Conservation (phyloP, 2,888 invertebrate species). For the Leucozona laternaria region DNA sequence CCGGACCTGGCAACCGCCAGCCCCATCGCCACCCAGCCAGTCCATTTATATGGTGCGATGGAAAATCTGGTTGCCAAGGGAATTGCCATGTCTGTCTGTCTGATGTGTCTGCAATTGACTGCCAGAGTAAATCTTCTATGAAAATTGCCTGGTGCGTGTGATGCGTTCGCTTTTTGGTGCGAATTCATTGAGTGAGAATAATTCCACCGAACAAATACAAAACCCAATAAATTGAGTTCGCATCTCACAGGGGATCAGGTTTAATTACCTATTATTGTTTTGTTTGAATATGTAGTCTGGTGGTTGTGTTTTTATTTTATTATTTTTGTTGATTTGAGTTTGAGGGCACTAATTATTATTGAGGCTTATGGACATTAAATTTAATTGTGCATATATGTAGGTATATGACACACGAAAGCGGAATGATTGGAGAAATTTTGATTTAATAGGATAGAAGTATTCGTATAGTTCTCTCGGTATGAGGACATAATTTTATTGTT, state of each 20-base stretch:
- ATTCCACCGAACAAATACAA: conserved; percentile 69
- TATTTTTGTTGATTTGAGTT: background rate
- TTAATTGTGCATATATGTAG: conserved; percentile 35
- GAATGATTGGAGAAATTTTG: conserved; percentile 54
- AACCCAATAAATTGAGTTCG: conserved; percentile 41
- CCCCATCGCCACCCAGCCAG: background rate
- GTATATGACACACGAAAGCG: conserved; percentile 25
- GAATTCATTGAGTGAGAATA: conserved; percentile 65
- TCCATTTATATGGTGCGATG: conserved; percentile 34
- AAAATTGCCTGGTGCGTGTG: conserved; percentile 59
- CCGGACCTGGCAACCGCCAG: conserved; percentile 16
- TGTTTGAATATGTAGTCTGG: conserved; percentile 2
- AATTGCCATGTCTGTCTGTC: conserved; percentile 42
- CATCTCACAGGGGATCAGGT: conserved; percentile 52
- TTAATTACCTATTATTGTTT: conserved; percentile 71
- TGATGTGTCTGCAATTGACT: conserved; percentile 31
- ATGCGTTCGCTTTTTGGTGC: conserved; percentile 60
- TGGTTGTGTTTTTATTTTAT: conserved; percentile 16
- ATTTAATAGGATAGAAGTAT: conserved; percentile 39
- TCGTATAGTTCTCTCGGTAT: background rate
- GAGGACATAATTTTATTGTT: conserved; percentile 30
- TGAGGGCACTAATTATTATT: conserved; percentile 50
- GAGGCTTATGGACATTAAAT: conserved; percentile 52
- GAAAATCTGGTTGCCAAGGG: conserved; percentile 64
- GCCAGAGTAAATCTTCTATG: conserved; percentile 22